Conservation (phyloP, 2,888 invertebrate species). For the Branchinecta sandiegonensis region DNA sequence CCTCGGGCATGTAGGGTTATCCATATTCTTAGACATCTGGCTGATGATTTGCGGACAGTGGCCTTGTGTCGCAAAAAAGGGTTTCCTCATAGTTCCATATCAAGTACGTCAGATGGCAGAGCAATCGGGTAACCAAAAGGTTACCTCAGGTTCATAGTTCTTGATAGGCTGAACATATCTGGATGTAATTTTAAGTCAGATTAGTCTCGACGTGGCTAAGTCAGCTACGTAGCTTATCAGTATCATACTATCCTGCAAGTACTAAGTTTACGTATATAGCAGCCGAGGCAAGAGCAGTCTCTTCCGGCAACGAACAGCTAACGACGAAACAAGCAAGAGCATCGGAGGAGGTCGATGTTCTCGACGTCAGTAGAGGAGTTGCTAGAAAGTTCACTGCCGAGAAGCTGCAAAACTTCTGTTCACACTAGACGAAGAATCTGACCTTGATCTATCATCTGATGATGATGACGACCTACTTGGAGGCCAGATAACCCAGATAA, state of each 20-base stretch:
- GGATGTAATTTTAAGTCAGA: not conserved
- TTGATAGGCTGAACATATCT: not conserved
- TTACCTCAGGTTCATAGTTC: not conserved
- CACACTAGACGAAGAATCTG: constrained; percentile 6
- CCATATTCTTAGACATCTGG: not conserved
- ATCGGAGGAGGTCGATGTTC: not conserved
- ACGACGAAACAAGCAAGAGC: not conserved
- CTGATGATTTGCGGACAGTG: not conserved
- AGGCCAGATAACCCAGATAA: not conserved
- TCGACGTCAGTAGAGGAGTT: not conserved
- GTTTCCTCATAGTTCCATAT: not conserved
- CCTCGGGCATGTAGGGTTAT: not conserved
- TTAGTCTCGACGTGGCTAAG: not conserved
- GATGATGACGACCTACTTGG: not conserved
- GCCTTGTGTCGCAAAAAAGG: not conserved
- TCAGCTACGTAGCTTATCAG: not conserved
- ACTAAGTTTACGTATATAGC: not conserved
- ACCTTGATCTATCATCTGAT: not conserved
- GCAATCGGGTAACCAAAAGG: not conserved
- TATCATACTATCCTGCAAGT: not conserved
- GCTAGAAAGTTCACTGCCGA: not conserved
- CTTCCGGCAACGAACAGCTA: not conserved
- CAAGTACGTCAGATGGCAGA: not conserved
- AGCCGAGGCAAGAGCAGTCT: too few relatives aligned
- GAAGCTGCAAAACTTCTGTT: not conserved